These are phyloP conservation scores for Perodicticus potto DNA, from an alignment of 2,797 vertebrate genomes.

Conservation along the genomic window DNA sequence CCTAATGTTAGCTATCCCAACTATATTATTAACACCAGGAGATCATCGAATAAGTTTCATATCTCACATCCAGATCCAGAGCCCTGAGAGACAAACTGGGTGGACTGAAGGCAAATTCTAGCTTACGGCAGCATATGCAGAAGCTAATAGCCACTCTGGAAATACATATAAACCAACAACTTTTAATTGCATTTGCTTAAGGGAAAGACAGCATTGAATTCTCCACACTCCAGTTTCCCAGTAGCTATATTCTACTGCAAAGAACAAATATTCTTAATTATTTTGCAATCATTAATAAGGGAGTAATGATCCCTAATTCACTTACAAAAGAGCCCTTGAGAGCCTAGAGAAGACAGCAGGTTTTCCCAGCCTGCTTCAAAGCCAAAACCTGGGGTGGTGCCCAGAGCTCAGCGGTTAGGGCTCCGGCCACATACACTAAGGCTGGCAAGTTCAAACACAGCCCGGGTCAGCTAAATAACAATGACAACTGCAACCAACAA, in stretches of 20 bases:
- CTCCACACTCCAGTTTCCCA: neutral
- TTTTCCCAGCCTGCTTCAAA: neutral
- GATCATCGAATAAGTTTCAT: neutral
- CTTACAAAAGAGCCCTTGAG: neutral
- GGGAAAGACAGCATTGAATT: neutral
- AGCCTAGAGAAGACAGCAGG: neutral
- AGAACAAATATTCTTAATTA: constrained; percentile 1
- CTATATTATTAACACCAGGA: neutral
- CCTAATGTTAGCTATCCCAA: neutral
- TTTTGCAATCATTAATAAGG: constrained; percentile 27
- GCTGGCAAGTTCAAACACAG: no score
- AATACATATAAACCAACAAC: neutral
- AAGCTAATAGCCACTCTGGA: neutral
- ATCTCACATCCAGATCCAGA: neutral
- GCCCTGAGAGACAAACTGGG: neutral
- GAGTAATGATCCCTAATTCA: neutral
- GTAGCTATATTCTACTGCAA: neutral
- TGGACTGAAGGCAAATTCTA: neutral
- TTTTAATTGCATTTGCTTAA: neutral
- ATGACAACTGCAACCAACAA: no score
- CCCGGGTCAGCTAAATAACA: no score
- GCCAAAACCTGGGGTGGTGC: no score
- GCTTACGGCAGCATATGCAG: neutral
- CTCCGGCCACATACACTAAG: no score
- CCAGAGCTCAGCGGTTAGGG: no score